A percentile compares a stretch with the other conserved stretches of the same genome.
Evolutionary conservation across 2,113 vertebrate genomes (phyloP).

Genomic region (Anarrhichthys ocellatus): DNA sequence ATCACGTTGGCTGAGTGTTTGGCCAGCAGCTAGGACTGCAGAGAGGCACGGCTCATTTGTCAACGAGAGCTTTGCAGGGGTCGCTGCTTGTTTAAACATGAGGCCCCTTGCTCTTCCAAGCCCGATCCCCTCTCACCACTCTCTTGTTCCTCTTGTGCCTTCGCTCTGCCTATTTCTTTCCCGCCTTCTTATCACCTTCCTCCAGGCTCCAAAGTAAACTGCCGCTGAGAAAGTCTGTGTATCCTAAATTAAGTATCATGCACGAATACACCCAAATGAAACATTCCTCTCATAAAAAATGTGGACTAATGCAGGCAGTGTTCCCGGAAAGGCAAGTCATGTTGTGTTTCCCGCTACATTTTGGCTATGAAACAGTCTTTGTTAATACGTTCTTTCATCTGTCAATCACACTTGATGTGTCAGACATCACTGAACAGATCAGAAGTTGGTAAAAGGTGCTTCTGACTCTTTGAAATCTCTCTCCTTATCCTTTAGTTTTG

Average conservation of each 20-base stretch:
- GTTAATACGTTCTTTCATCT: neutral
- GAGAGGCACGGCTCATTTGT: slow-evolving; percentile 53
- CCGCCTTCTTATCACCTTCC: slow-evolving; percentile 52
- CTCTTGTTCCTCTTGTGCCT: slow-evolving; percentile 86
- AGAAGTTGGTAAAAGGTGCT: neutral
- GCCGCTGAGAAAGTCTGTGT: neutral
- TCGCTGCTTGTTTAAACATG: slow-evolving; percentile 55
- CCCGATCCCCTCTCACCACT: slow-evolving; percentile 85
- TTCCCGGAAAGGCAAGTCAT: neutral
- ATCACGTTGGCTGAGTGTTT: slow-evolving; percentile 22
- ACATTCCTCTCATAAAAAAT: neutral
- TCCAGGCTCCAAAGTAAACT: slow-evolving; percentile 19
- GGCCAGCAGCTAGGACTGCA: slow-evolving; percentile 40
- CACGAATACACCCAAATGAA: neutral
- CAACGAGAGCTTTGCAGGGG: slow-evolving; percentile 51
- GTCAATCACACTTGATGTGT: neutral
- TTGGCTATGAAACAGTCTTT: neutral
- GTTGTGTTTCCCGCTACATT: neutral
- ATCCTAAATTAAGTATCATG: neutral
- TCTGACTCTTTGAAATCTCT: neutral
- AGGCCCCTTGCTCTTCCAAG: slow-evolving; percentile 15
- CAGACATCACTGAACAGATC: neutral
- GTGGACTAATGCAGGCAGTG: neutral
- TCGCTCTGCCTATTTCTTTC: slow-evolving; percentile 77
- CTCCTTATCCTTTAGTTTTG: neutral